phyloP scores from a whole-genome alignment of 2,113 vertebrate species.

The Capricornis sumatraensis region DNA sequence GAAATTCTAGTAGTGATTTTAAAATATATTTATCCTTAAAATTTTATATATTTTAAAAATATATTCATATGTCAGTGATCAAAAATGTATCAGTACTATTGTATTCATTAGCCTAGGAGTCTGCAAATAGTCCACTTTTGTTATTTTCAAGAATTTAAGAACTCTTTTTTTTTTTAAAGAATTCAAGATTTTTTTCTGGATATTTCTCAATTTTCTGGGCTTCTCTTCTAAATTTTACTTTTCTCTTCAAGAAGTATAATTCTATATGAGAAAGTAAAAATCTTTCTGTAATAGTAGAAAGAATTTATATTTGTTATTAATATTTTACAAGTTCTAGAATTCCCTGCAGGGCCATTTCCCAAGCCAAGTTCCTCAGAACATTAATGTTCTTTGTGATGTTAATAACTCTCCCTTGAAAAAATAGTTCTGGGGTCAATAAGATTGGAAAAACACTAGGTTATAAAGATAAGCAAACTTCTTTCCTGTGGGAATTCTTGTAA shows the following conservation, averaged over 20 bases:
- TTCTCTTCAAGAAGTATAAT: neutral
- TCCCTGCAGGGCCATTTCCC: constrained; percentile 2
- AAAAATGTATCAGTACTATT: neutral
- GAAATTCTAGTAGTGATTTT: neutral
- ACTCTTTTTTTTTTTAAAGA: neutral
- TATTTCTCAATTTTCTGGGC: neutral
- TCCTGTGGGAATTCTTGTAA: neutral
- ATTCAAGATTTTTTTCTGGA: neutral
- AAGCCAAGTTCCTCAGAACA: neutral
- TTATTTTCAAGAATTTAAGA: neutral
- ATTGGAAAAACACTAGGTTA: neutral
- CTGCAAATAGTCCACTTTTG: neutral
- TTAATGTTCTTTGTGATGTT: neutral
- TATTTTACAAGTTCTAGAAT: constrained; percentile 24
- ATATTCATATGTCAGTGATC: neutral
- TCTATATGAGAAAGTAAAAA: neutral
- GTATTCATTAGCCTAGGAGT: neutral
- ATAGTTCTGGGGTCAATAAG: neutral
- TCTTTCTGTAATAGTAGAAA: neutral
- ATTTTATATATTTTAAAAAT: neutral
- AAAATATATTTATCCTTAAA: neutral
- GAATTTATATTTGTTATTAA: neutral
- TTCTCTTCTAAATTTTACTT: constrained; percentile 32
- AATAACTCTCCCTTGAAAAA: neutral
- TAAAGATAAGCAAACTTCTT: neutral